Evolutionary conservation across 2,113 vertebrate species (phyloP), one percentile per base, ranked within the genome.

Genomic region (Clarias gariepinus): DNA sequence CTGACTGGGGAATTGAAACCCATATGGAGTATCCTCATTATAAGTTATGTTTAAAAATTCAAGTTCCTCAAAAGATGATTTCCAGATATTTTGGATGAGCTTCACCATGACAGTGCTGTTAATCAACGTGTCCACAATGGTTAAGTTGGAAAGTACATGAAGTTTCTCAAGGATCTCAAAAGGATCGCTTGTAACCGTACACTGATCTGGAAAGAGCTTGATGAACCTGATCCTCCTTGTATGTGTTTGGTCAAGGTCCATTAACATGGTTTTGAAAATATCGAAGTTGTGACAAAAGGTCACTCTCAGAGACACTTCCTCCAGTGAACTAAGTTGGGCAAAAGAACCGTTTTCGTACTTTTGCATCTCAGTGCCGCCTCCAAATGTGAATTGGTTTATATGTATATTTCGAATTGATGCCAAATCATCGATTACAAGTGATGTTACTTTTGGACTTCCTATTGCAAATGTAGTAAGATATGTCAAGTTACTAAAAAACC

Each of bases 21-120:
- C 93, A 1, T 91, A 85, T 1, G 88, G 63, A 28, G 89, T 94
- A 11, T 94, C 93, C 85, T 94, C 91, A 30, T 91, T 91, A 68
- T 93, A 94, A 11, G 90, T 93, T 7, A 93, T 92, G 58, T 94
- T 94, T 28, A 90, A 60, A 82, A 94, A 93, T 1, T 68, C 87
- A 30, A 94, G 13, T 30, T 89, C 52, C n/a, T 86, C 64, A 64
- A 94, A 4, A 16, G 84, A 58, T 83, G 92, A 93, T 33, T 83
- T 55, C 88, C 90, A 89, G 30, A 91, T 28, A 33, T 93, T 91
- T 77, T 87, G 86, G 0, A 93, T 0, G 2, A 94, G 68, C 9
- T 61, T 88, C 23, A 86, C 84, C 88, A 93, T 71, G 47, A 95
- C 90, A 0, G 92, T 92, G 79, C 90, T 93, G 86, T 93, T 94